These are phyloP conservation scores for Pelodiscus sinensis DNA, from an alignment of 2,113 vertebrate genomes.

Conservation along the genomic window DNA sequence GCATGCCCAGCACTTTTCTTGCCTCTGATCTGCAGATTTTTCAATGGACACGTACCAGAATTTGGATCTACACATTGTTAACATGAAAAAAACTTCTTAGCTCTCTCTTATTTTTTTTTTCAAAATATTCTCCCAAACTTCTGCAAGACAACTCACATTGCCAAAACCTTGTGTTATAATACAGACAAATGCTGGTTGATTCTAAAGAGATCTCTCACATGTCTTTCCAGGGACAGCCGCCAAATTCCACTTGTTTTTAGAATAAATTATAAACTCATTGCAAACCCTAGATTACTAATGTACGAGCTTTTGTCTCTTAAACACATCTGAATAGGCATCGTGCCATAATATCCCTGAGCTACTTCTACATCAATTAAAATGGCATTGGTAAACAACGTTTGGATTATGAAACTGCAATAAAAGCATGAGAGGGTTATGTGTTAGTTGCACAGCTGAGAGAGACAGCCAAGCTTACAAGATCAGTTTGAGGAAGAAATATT, in stretches of 20 bases:
- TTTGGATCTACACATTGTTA: not conserved
- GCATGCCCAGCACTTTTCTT: not conserved
- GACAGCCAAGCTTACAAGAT: not conserved
- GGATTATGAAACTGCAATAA: not conserved
- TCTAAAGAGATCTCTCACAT: not conserved
- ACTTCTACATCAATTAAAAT: not conserved
- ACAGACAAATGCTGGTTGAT: not conserved
- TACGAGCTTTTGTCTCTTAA: not conserved
- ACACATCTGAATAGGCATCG: not conserved
- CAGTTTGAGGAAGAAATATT: not conserved
- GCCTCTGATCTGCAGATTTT: fast-evolving
- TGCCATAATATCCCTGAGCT: not conserved
- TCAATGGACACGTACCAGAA: fast-evolving
- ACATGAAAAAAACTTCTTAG: not conserved
- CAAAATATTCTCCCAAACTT: not conserved
- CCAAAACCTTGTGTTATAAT: not conserved
- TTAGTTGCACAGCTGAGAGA: not conserved
- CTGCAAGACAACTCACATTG: not conserved
- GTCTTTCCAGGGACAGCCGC: not conserved
- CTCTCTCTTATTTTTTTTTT: not conserved
- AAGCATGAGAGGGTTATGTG: not conserved
- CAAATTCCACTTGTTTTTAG: not conserved
- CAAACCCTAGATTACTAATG: not conserved
- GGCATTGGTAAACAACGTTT: not conserved
- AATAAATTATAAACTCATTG: not conserved